Evolutionary conservation across 2,797 vertebrate genomes (phyloP).

Genomic region (Onychomys torridus): DNA sequence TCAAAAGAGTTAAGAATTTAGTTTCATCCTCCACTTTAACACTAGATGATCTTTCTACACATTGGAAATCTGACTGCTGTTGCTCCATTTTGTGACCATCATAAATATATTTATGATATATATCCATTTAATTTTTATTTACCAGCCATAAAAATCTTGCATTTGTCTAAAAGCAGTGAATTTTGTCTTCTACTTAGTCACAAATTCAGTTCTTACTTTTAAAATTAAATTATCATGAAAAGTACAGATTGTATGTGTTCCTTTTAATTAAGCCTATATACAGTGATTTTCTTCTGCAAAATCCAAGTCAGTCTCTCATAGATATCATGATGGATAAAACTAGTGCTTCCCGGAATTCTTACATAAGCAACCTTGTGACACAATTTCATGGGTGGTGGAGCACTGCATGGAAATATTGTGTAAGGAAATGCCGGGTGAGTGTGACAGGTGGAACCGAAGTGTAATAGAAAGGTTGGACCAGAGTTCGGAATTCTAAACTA

Average conservation of each 20-base stretch:
- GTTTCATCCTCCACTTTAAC: constrained; percentile 26
- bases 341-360: background rate
- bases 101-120: background rate
- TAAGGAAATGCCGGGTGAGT: background rate
- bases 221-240: constrained; percentile 69
- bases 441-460: background rate
- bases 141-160: background rate
- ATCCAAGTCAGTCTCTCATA: constrained; percentile 11
- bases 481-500: background rate
- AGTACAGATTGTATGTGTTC: constrained; percentile 27
- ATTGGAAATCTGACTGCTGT: background rate
- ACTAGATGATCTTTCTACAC: background rate
- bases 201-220: constrained; percentile 61
- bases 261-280: constrained; percentile 59
- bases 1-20: background rate
- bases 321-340: background rate
- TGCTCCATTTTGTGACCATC: background rate
- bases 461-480: background rate
- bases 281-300: background rate
- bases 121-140: background rate
- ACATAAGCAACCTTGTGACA: background rate
- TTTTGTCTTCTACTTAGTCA: background rate
- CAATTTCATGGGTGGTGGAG: background rate
- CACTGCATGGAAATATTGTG: background rate
- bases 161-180: background rate